Percentiles rank a stretch among this genome's conserved stretches.
phyloP scores from a whole-genome alignment of 2,113 vertebrate genomes.

The Salminus brasiliensis region DNA sequence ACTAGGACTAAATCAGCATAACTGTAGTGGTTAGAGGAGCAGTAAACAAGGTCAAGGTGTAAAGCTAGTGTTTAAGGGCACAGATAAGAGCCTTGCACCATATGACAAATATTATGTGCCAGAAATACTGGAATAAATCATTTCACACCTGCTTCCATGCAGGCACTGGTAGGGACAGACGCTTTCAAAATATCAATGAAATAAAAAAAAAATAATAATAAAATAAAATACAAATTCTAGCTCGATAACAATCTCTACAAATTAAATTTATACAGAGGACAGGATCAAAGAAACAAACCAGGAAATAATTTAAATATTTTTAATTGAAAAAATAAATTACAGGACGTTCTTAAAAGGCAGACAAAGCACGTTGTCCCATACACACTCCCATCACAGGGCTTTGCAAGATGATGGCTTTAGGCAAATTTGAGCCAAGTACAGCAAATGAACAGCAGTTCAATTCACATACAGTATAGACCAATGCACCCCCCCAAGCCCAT shows the following conservation, averaged over 20 bases:
- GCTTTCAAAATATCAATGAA: too few relatives aligned
- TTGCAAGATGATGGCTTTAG: slow-evolving; percentile 3
- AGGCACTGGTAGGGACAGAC: background rate
- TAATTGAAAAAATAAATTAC: slow-evolving; percentile 99
- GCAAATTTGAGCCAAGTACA: slow-evolving; percentile 13
- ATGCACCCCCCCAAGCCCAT: slow-evolving; percentile 64
- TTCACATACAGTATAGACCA: slow-evolving; percentile 26
- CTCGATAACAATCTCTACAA: background rate
- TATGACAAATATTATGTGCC: background rate
- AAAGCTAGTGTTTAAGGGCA: background rate
- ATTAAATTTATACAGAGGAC: background rate
- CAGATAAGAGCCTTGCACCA: background rate
- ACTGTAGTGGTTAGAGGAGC: too few relatives aligned
- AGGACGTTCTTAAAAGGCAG: slow-evolving; percentile 88
- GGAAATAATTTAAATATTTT: slow-evolving; percentile 64
- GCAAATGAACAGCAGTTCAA: slow-evolving; percentile 7
- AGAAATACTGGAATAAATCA: too few relatives aligned
- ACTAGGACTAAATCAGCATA: background rate
- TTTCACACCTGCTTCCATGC: background rate
- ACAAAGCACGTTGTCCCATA: slow-evolving; percentile 77
- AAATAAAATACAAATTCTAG: too few relatives aligned
- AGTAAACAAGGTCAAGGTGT: background rate
- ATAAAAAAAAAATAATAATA: too few relatives aligned
- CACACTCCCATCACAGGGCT: slow-evolving; percentile 66
- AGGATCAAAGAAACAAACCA: background rate